These are phyloP conservation scores for Amitus sp. DNA, from an alignment of 2,888 invertebrate genomes.

Conservation along the genomic window DNA sequence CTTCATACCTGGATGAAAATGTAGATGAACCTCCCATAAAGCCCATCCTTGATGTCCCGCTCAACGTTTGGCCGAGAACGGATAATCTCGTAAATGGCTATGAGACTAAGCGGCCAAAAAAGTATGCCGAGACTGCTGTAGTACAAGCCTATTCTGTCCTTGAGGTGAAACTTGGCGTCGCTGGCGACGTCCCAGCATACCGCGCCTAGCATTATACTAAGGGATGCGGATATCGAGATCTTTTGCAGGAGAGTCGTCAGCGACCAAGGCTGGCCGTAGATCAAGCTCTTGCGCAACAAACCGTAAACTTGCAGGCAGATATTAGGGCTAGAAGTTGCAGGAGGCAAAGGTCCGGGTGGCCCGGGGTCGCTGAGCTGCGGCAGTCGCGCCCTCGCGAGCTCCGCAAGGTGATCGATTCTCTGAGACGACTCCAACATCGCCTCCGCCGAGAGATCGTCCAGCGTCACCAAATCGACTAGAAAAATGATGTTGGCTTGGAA, in stretches of 20 bases:
- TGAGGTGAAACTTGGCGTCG: conserved; percentile 77
- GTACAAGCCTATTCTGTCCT: conserved; percentile 88
- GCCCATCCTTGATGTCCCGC: conserved; percentile 81
- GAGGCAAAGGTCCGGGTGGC: conserved; percentile 80
- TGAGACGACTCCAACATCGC: conserved; percentile 95
- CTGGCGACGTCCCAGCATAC: conserved; percentile 89
- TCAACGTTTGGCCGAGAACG: conserved; percentile 72
- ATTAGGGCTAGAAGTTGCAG: conserved; percentile 74
- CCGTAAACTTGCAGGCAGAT: conserved; percentile 78
- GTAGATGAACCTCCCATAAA: conserved; percentile 83
- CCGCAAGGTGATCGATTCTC: conserved; percentile 89
- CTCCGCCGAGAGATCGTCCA: conserved; percentile 93
- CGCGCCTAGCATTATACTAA: conserved; percentile 86
- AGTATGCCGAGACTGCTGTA: conserved; percentile 83
- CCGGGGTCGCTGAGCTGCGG: conserved; percentile 75
- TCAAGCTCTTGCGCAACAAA: conserved; percentile 71
- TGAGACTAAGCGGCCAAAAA: conserved; percentile 76
- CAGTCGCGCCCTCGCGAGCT: conserved; percentile 79
- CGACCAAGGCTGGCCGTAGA: conserved; percentile 88
- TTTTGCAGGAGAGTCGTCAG: conserved; percentile 82
- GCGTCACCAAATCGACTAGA: conserved; percentile 89
- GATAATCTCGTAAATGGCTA: conserved; percentile 63
- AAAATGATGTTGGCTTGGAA: not conserved
- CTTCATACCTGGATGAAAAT: conserved; percentile 83
- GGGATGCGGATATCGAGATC: conserved; percentile 80